Evolutionary conservation across 2,797 vertebrate genomes (phyloP), one percentile per base, ranked within the genome.

Genomic region (Labroides dimidiatus): DNA sequence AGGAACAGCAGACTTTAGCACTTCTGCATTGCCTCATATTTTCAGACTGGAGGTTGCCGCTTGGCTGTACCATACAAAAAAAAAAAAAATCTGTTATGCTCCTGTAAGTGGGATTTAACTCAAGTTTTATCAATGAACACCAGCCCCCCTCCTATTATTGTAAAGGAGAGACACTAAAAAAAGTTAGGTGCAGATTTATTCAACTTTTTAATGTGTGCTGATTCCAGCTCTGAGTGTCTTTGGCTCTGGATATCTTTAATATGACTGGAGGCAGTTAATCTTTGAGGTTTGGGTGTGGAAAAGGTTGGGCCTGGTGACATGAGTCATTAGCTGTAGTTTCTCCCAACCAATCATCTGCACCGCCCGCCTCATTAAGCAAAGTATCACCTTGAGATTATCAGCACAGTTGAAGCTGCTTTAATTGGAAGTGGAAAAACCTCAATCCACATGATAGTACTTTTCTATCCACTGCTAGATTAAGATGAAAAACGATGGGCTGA

Each of bases 301-400:
- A n/a, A 33, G 55, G 41, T 24, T 45, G 21, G 55, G 60, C 21
- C 20, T 45, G 55, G 21, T 45, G 60, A 74, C 57, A 57, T 74
- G 57, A 66, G n/a, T 42, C 36, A 49, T 44, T 36, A n/a, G 8
- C 48, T 36, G 49, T 6, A 52, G 53, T 59, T 44, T 49, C 17
- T 48, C 14, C n/a, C 8, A 2, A 21, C 16, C 21, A n/a, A 14
- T 21, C 48, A 23, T 3, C 53, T 55, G 43, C 58, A 47, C 14
- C 49, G 64, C n/a, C 43, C 37, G 19, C 23, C 39, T 54, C 54
- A 33, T 33, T 48, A 14, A 45, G 44, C 15, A 47, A 52, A 47
- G 12, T 15, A 33, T 51, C 14, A 5, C 30, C 45, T 24, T 41
- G 24, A 59, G 52, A 44, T 63, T 19, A 45, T 56, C 24, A 36